Conservation (phyloP, 2,888 invertebrate species). For the Allophyes oxyacanthae region DNA sequence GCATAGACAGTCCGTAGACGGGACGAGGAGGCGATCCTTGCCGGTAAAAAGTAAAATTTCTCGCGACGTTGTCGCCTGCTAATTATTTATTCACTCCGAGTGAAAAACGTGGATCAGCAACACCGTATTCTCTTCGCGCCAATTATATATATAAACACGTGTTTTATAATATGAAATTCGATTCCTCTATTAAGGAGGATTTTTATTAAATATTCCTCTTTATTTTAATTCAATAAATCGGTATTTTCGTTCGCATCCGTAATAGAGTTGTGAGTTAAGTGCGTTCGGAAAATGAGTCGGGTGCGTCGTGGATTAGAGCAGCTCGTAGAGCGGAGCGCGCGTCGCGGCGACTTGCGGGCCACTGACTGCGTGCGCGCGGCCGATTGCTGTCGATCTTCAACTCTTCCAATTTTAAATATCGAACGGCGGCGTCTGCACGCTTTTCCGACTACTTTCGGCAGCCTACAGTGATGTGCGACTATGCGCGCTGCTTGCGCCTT, state of each 20-base stretch:
- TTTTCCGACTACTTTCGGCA: conserved; percentile 71
- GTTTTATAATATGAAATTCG: conserved; percentile 72
- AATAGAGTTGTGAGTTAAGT: conserved; percentile 55
- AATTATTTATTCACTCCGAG: conserved; percentile 82
- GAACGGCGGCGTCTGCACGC: conserved; percentile 67
- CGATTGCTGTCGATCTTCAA: conserved; percentile 69
- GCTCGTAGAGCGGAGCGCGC: conserved; percentile 79
- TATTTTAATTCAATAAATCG: conserved; percentile 66
- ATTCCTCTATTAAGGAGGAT: conserved; percentile 53
- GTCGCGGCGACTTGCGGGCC: conserved; percentile 83
- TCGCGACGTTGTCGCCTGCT: conserved; percentile 71
- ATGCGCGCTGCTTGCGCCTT: conserved; percentile 15
- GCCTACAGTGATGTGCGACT: conserved; percentile 37
- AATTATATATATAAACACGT: conserved; percentile 84
- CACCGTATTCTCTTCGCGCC: conserved; percentile 79
- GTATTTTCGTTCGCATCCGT: conserved; percentile 59
- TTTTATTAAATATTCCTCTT: conserved; percentile 63
- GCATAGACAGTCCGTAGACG: conserved; percentile 74
- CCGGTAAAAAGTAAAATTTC: conserved; percentile 86
- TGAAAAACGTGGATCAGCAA: conserved; percentile 83
- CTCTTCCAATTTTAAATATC: conserved; percentile 84
- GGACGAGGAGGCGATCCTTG: conserved; percentile 68
- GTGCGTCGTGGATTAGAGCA: conserved; percentile 69
- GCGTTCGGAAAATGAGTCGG: conserved; percentile 76
- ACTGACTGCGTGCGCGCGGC: conserved; percentile 82